Conservation (phyloP, 2,888 invertebrate genomes). For the Linyphia triangularis region DNA sequence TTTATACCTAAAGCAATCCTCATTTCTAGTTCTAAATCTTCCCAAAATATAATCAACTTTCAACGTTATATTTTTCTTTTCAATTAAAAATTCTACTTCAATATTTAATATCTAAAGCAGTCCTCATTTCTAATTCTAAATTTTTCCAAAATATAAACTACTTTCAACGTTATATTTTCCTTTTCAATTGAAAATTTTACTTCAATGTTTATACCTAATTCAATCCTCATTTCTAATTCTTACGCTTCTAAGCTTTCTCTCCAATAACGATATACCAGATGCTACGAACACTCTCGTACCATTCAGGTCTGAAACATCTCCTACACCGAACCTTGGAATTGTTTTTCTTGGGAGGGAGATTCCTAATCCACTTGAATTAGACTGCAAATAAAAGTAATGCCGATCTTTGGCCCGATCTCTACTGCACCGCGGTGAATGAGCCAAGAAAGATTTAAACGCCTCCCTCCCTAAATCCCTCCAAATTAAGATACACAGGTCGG, state of each 20-base stretch:
- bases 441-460: conserved; percentile 56
- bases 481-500: conserved; percentile 65
- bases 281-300: not conserved
- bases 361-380: conserved; percentile 49
- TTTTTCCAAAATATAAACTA: too few relatives aligned
- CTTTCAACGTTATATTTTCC: too few relatives aligned
- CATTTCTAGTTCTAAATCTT: too few relatives aligned
- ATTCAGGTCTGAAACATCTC: conserved; percentile 6
- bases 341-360: conserved; percentile 8
- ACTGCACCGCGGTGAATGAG: conserved; percentile 35
- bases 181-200: not conserved
- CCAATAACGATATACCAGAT: not conserved
- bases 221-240: too few relatives aligned
- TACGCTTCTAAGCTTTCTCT: not conserved
- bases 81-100: not conserved
- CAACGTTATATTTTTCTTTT: too few relatives aligned
- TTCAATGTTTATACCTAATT: not conserved
- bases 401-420: conserved; percentile 50
- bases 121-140: too few relatives aligned
- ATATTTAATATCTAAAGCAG: not conserved
- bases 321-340: conserved; percentile 3
- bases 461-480: conserved; percentile 45
- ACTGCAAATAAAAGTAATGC: conserved; percentile 63
- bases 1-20: not conserved
- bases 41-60: too few relatives aligned